phyloP scores from a whole-genome alignment of 2,113 vertebrate genomes.

The Rhabdomys dilectus region DNA sequence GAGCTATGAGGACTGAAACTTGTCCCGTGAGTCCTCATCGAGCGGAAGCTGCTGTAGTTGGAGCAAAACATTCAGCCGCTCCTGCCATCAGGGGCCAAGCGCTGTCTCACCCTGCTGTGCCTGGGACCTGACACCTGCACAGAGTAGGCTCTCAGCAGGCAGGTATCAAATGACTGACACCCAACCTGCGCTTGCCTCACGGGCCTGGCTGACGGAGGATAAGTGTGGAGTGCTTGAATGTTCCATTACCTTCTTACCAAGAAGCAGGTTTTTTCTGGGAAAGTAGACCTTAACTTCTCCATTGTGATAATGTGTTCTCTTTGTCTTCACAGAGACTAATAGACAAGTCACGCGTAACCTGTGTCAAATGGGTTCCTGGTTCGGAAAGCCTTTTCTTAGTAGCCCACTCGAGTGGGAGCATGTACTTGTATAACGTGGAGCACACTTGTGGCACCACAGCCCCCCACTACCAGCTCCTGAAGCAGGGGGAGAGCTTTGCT shows the following conservation, averaged over 20 bases:
- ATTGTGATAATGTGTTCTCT: slow-evolving; percentile 83
- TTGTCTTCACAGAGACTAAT: slow-evolving; percentile 96
- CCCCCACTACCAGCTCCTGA: slow-evolving; percentile 98
- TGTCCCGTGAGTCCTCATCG: background rate
- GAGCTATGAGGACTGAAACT: background rate
- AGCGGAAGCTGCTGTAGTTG: fast-evolving
- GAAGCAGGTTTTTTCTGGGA: slow-evolving; percentile 19
- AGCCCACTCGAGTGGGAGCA: slow-evolving; percentile 97
- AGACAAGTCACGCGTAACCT: slow-evolving; percentile 99
- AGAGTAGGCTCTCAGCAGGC: background rate
- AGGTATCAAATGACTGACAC: background rate
- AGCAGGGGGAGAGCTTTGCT: slow-evolving; percentile 97
- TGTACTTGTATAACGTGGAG: slow-evolving; percentile 99
- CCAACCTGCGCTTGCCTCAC: fast-evolving
- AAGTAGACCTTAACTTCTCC: background rate
- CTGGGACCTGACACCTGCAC: background rate
- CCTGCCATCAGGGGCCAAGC: fast-evolving
- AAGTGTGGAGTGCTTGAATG: background rate
- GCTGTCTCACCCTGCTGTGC: background rate
- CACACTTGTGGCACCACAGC: slow-evolving; percentile 97
- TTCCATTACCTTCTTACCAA: background rate
- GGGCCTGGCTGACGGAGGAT: background rate
- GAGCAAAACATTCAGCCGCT: fast-evolving
- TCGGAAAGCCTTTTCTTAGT: slow-evolving; percentile 99
- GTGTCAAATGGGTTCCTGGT: slow-evolving; percentile 99